Evolutionary conservation across 2,113 vertebrate species (phyloP).

Genomic region (Sinocyclocheilus rhinocerous): DNA sequence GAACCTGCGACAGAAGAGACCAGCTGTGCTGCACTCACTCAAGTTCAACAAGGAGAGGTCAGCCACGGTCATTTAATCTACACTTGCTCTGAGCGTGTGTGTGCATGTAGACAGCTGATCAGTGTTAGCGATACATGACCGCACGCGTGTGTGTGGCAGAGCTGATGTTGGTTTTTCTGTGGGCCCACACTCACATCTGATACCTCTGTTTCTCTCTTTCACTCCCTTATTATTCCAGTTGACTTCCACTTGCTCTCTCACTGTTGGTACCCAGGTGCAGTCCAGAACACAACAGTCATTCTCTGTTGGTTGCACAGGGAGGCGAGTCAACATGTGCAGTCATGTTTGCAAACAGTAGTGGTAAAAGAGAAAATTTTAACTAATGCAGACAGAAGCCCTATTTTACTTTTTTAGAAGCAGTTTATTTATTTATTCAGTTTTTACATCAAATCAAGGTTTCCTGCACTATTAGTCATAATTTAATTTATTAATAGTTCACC

Average conservation of each 20-base stretch:
- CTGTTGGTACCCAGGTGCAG: constrained; percentile 31
- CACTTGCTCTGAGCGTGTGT: constrained; percentile 10
- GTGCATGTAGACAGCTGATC: neutral
- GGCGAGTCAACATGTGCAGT: neutral
- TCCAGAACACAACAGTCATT: neutral
- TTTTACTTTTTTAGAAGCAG: neutral
- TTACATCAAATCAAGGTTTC: neutral
- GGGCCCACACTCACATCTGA: constrained; percentile 14
- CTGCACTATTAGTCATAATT: neutral
- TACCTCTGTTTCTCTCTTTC: neutral
- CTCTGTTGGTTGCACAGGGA: neutral
- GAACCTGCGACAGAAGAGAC: constrained; percentile 99
- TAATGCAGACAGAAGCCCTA: neutral
- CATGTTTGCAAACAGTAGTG: constrained; percentile 12
- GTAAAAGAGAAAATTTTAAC: neutral
- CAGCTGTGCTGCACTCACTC: constrained; percentile 95
- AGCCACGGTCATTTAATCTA: constrained; percentile 15
- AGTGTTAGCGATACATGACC: neutral
- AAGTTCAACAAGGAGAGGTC: constrained; percentile 98
- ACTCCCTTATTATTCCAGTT: constrained; percentile 5
- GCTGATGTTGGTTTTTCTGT: constrained; percentile 7
- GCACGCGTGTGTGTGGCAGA: neutral
- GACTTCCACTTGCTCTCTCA: neutral
- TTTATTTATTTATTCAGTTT: too few species aligned
- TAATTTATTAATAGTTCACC: neutral